Evolutionary conservation across 2,113 vertebrate species (phyloP).

Genomic region (Ictalurus furcatus): DNA sequence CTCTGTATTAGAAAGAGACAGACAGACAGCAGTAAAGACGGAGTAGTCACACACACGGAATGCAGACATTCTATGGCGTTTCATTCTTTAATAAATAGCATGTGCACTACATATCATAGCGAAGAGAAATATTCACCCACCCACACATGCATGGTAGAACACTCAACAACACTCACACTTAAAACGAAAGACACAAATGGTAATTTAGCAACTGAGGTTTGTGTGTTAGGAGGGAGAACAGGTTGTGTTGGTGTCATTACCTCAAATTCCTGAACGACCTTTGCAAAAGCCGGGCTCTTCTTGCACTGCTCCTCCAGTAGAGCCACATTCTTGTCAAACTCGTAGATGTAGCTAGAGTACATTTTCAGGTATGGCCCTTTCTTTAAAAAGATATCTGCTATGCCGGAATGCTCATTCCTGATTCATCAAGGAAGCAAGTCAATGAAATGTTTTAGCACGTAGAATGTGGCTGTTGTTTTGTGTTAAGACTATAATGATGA

Average conservation of each 20-base stretch:
- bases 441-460: not conserved
- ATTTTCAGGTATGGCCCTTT: conserved; percentile 97
- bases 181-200: not conserved
- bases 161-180: not conserved
- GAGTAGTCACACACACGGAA: not conserved
- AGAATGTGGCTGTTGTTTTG: not conserved
- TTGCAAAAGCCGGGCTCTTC: conserved; percentile 84
- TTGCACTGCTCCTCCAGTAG: conserved; percentile 93
- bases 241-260: conserved; percentile 69
- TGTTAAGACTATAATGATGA: not conserved
- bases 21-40: not conserved
- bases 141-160: not conserved
- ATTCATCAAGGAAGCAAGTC: conserved; percentile 23
- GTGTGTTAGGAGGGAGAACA: conserved; percentile 47
- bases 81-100: not conserved
- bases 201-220: not conserved
- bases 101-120: not conserved
- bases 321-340: conserved; percentile 92
- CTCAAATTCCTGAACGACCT: conserved; percentile 90
- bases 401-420: conserved; percentile 84
- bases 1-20: conserved; percentile 71
- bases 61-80: not conserved
- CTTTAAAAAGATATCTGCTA: conserved; percentile 95
- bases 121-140: not conserved
- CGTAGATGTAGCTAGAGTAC: conserved; percentile 98